Conservation (phyloP, 2,888 invertebrate species). For the Drosophila seclusa region DNA sequence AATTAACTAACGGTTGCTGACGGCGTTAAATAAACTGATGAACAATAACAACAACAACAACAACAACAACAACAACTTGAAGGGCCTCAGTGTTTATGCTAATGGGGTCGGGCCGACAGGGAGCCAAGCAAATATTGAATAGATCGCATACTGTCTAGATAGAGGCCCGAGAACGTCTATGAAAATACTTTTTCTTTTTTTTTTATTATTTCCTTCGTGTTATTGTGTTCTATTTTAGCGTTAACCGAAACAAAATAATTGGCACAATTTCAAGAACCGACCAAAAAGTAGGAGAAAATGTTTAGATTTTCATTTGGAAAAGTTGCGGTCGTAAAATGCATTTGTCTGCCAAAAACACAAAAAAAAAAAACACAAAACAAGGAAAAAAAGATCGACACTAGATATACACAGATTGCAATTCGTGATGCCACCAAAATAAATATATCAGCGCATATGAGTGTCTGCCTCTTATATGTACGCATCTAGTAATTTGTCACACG, state of each 20-base stretch:
- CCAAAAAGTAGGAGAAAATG: constrained; percentile 21
- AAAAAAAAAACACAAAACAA: neutral
- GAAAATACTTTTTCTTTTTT: neutral
- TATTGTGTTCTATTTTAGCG: constrained; percentile 66
- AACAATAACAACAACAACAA: constrained; percentile 3
- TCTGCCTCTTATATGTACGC: neutral
- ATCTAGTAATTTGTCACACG: constrained; percentile 37
- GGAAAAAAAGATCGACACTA: constrained; percentile 2
- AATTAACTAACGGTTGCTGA: constrained; percentile 51
- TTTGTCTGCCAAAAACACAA: constrained; percentile 27
- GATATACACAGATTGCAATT: constrained; percentile 23
- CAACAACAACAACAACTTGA: constrained; percentile 1
- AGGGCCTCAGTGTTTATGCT: constrained; percentile 32
- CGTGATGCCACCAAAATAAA: constrained; percentile 12
- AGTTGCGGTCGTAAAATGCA: constrained; percentile 41
- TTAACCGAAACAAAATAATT: constrained; percentile 63
- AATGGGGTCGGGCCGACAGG: constrained; percentile 47
- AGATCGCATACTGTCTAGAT: constrained; percentile 49
- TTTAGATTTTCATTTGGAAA: constrained; percentile 56
- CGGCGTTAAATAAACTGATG: constrained; percentile 43
- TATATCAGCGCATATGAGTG: neutral
- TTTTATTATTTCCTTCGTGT: constrained; percentile 36
- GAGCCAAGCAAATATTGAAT: constrained; percentile 27
- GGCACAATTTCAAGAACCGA: constrained; percentile 67
- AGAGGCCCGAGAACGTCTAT: neutral